Evolutionary conservation across 2,797 vertebrate genomes (phyloP).

Genomic region (Smutsia gigantea): DNA sequence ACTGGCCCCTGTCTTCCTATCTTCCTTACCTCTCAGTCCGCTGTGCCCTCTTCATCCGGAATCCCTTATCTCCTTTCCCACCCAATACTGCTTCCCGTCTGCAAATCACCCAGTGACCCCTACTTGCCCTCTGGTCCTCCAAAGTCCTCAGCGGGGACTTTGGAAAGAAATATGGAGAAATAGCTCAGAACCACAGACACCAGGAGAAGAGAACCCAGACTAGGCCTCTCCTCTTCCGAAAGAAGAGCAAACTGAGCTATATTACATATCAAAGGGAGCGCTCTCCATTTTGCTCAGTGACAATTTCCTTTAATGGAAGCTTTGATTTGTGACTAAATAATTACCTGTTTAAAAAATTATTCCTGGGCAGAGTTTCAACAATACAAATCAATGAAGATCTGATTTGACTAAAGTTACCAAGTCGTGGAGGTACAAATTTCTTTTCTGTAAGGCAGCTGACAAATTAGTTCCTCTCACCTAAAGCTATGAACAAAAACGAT

Average conservation of each 20-base stretch:
- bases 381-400: conserved; percentile 47
- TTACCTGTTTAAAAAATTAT: conserved; percentile 62
- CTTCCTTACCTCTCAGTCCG: not conserved
- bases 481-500: conserved; percentile 28
- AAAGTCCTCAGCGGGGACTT: not conserved
- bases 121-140: not conserved
- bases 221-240: not conserved
- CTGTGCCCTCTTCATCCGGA: not conserved
- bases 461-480: conserved; percentile 59
- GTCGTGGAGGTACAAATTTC: not conserved
- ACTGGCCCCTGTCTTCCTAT: not conserved
- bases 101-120: not conserved
- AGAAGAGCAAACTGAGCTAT: not conserved
- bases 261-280: not conserved
- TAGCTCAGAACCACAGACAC: not conserved
- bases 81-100: too few relatives aligned
- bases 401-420: conserved; percentile 45
- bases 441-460: conserved; percentile 33
- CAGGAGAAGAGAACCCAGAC: not conserved
- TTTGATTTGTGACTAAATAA: conserved; percentile 61
- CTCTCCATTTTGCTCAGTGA: not conserved
- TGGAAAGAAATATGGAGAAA: not conserved
- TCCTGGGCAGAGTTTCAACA: conserved; percentile 54
- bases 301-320: not conserved
- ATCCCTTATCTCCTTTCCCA: not conserved